Conservation (phyloP, 2,113 vertebrate species). For the Anhinga anhinga region DNA sequence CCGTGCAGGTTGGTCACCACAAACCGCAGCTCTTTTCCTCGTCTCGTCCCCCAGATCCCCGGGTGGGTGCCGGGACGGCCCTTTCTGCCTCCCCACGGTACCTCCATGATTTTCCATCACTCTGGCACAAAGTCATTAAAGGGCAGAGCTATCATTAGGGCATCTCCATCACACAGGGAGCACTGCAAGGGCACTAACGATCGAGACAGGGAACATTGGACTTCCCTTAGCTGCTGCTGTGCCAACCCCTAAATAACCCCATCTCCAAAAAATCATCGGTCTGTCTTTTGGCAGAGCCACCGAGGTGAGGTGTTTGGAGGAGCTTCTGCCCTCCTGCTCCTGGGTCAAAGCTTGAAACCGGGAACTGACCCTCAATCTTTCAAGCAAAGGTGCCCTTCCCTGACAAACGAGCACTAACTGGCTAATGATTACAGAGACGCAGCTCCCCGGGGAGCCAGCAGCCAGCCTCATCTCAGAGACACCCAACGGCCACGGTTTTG, state of each 20-base stretch:
- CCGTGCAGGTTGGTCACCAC: rapidly evolving
- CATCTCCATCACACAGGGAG: constrained; percentile 45
- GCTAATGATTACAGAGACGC: constrained; percentile 35
- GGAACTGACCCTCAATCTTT: not conserved
- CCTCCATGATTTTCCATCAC: constrained; percentile 2
- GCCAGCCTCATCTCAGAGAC: not conserved
- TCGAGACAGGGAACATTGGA: constrained; percentile 28
- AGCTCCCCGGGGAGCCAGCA: not conserved
- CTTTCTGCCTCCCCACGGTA: rapidly evolving
- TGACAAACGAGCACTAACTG: not conserved
- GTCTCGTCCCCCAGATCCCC: not conserved
- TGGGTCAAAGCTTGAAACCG: not conserved
- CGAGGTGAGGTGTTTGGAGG: not conserved
- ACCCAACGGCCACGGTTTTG: not conserved
- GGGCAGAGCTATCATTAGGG: constrained; percentile 26
- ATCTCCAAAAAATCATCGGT: not conserved
- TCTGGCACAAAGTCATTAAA: constrained; percentile 46
- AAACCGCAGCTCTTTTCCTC: rapidly evolving
- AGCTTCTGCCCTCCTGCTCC: not conserved
- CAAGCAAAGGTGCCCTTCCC: constrained; percentile 10
- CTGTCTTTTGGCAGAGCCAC: not conserved
- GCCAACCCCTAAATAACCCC: not conserved
- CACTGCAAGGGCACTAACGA: constrained; percentile 43
- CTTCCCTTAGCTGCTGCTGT: not conserved
- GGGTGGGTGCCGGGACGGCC: not conserved